Evolutionary conservation across 2,797 vertebrate species (phyloP).

Genomic region (Sus cebifrons): DNA sequence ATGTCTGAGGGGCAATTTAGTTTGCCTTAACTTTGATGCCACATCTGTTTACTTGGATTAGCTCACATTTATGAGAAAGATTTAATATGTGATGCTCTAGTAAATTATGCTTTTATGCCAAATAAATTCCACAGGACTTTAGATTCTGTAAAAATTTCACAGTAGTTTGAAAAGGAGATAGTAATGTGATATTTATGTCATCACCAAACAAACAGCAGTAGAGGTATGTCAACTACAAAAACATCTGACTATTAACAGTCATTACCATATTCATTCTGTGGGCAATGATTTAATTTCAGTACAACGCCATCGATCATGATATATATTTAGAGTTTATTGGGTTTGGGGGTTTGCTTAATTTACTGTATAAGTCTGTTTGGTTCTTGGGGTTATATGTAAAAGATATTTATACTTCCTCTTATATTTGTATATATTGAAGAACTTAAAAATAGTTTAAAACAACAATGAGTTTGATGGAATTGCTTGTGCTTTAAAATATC

Average conservation of each 20-base stretch:
- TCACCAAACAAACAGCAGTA: background rate
- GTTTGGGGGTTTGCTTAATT: background rate
- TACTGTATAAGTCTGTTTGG: background rate
- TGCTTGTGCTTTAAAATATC: background rate
- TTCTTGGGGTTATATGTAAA: background rate
- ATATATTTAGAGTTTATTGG: background rate
- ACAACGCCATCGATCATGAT: background rate
- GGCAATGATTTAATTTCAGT: background rate
- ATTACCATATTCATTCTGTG: background rate
- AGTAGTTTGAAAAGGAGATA: background rate
- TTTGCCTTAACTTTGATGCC: background rate
- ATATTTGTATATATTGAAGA: background rate
- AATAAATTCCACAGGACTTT: background rate
- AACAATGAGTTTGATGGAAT: background rate
- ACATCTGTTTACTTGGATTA: background rate
- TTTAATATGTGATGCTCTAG: background rate
- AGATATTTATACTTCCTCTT: background rate
- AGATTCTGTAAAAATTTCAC: slow-evolving; percentile 13
- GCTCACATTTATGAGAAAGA: background rate
- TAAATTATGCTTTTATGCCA: background rate
- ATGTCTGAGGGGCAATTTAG: background rate
- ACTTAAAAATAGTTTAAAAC: background rate
- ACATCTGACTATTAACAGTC: background rate
- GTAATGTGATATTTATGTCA: background rate
- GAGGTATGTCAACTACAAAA: background rate